Base-by-base conservation (phyloP, 2,888 invertebrate genomes). In the Silvanus unidentatus region DNA sequence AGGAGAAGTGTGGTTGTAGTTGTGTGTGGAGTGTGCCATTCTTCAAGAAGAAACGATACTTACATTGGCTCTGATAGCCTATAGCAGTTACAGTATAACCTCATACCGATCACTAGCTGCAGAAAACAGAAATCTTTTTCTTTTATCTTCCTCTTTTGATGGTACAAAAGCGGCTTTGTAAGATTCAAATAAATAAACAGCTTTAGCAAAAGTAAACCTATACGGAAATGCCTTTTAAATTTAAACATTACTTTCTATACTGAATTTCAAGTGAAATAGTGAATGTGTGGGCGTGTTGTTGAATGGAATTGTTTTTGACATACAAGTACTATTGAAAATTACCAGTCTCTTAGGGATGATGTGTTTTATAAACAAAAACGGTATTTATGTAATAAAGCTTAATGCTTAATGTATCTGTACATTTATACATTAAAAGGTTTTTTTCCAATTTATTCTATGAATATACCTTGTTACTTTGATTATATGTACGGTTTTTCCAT, bases 101-200 rank as follows among this genome's bases (percentile, higher is more conserved):
- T 32, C n/a, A 32, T n/a, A 32, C 32, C 32, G 6, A 32, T 3
- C 10, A 32, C n/a, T 32, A n/a, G 3, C n/a, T 48, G 51, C 53
- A 54, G 55, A 54, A n/a, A n/a, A 57, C 53, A 57, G 50, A 58
- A 59, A 58, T 52, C 54, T 52, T 50, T 53, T 59, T 55, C 54
- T 59, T 60, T 60, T 57, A 57, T 59, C 60, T 58, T 58, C 50
- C 54, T n/a, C n/a, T 50, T 61, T 59, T 57, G 58, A 58, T 54
- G 13, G 57, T 59, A 55, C 54, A 50, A 57, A 53, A 57, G 58
- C 50, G 57, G 60, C 62, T 59, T 59, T 60, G 56, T 51, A 55
- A 55, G 58, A 57, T 55, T 57, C 58, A 62, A 62, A 59, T 62
- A 62, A 62, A 62, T 62, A 60, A 59, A 62, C 59, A 58, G 60